Evolutionary conservation across 2,888 invertebrate species (phyloP).

Genomic region (Syritta pipiens): DNA sequence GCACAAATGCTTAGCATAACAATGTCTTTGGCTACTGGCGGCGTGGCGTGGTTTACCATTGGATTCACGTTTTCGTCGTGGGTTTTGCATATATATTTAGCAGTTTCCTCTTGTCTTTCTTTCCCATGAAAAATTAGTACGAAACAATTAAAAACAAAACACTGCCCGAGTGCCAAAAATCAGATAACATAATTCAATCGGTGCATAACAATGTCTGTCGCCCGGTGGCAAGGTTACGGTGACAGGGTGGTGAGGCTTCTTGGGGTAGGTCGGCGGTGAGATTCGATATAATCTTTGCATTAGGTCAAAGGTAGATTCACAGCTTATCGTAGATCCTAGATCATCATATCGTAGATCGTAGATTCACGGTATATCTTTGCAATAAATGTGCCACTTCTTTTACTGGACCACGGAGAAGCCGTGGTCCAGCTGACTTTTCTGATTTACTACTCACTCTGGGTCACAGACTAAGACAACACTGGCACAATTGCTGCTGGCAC

Average conservation of each 20-base stretch:
- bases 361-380: too few relatives aligned
- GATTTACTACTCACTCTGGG: too few relatives aligned
- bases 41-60: slow-evolving; percentile 19
- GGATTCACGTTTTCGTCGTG: slow-evolving; percentile 21
- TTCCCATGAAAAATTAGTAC: neutral
- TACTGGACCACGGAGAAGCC: too few relatives aligned
- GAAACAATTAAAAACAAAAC: slow-evolving; percentile 15
- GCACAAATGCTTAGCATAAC: slow-evolving; percentile 39
- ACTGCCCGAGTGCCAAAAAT: slow-evolving; percentile 13
- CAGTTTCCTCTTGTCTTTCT: slow-evolving; percentile 29
- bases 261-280: too few relatives aligned
- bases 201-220: slow-evolving; percentile 8
- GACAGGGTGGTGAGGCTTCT: slow-evolving; percentile 2
- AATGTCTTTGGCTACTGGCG: slow-evolving; percentile 4
- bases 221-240: slow-evolving; percentile 18
- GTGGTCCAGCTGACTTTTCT: too few relatives aligned
- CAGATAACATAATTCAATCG: slow-evolving; percentile 12
- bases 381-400: too few relatives aligned
- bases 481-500: too few relatives aligned
- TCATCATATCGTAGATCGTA: too few relatives aligned
- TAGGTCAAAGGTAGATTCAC: too few relatives aligned
- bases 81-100: slow-evolving; percentile 15
- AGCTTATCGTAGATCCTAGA: too few relatives aligned
- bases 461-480: too few relatives aligned
- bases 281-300: too few relatives aligned